These are phyloP conservation scores for Lethrus apterus DNA, from an alignment of 1,140 invertebrate species.

Conservation along the genomic window DNA sequence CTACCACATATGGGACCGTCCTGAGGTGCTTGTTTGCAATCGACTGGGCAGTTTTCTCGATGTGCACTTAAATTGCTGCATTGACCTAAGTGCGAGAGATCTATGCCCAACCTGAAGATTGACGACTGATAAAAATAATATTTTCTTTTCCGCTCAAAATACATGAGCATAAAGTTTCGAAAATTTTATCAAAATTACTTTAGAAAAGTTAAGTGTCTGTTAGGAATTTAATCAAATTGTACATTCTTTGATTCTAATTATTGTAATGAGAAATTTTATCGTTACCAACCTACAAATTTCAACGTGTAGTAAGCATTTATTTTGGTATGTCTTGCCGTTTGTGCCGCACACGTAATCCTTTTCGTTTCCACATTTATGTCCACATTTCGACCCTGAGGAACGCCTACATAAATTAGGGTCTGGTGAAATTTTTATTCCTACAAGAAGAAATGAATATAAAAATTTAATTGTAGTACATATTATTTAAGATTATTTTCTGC, in stretches of 20 bases:
- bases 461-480: too few species aligned
- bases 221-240: too few species aligned
- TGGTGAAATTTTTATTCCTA: slow-evolving; percentile 31
- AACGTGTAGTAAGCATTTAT: slow-evolving; percentile 83
- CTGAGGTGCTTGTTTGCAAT: slow-evolving; percentile 71
- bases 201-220: too few species aligned
- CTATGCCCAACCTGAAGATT: slow-evolving; percentile 47
- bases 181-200: too few species aligned
- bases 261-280: too few species aligned
- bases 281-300: slow-evolving; percentile 74
- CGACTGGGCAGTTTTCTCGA: slow-evolving; percentile 78
- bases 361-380: slow-evolving; percentile 68
- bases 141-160: too few species aligned
- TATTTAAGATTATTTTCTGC: too few species aligned
- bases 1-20: slow-evolving; percentile 87
- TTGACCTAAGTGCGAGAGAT: slow-evolving; percentile 70
- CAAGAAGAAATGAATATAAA: slow-evolving; percentile 16
- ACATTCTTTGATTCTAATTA: too few species aligned
- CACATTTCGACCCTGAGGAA: slow-evolving; percentile 69
- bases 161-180: too few species aligned
- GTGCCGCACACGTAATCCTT: slow-evolving; percentile 85
- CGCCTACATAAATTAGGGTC: slow-evolving; percentile 51
- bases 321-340: slow-evolving; percentile 82
- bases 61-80: slow-evolving; percentile 84
- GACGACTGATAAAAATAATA: slow-evolving; percentile 5